Base-by-base conservation (phyloP, 2,888 invertebrate genomes). In the Neocrepidodera transversa region DNA sequence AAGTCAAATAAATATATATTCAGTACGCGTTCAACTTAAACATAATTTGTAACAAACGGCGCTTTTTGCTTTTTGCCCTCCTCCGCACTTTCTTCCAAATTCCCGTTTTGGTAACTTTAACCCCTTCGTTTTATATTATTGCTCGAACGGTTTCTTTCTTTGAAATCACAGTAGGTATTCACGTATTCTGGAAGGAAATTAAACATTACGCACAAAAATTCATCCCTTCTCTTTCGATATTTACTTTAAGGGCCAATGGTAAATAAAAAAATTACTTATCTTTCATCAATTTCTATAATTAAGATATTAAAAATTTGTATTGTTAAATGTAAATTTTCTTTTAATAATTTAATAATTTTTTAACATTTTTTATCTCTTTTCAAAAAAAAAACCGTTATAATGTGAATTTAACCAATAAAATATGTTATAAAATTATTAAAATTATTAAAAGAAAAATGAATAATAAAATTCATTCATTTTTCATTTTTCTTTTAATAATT, bases 111-210 rank as follows among this genome's bases (percentile, higher is more conserved):
- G 56, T 55, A 65, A 63, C 62, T 65, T 63, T 63, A 13, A 69
- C 69, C 71, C 69, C 62, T 71, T 68, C 64, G 64, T 67, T 68
- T 69, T 68, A 68, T 47, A 42, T 52, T 58, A 52, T 58, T 43
- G 47, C 51, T 38, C 20, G 17, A 53, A 53, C 52, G 52, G 20
- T 32, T 53, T 43, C 52, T 52, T 54, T 53, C 50, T 40, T 54
- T 20, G 50, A 32, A 49, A 49, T 51, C 51, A 43, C 40, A 36
- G 57, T 36, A 45, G 47, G 47, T 72, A 71, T 73, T 71, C 73
- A 73, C 72, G 73, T 73, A 71, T 70, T 68, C 68, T 62, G 66
- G 49, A 43, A 71, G 73, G 73, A 74, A 74, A 74, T 74, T 72
- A 74, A 71, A 68, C 68, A 63, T 68, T 68, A 71, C 71, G 71